Evolutionary conservation across 2,888 invertebrate genomes (phyloP).

Genomic region (Zonitis immaculata): DNA sequence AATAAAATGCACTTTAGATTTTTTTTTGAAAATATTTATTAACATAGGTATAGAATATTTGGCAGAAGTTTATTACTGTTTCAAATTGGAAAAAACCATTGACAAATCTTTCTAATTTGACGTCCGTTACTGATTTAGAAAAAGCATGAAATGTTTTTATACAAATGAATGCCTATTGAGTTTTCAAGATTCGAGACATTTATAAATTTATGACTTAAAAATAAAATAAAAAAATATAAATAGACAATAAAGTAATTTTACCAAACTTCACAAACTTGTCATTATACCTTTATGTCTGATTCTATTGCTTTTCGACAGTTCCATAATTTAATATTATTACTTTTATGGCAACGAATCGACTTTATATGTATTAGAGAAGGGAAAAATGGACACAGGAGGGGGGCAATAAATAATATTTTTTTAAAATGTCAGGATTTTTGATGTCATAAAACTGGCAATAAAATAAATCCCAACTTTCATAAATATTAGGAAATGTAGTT

Average conservation of each 20-base stretch:
- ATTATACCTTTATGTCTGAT: neutral
- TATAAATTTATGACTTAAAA: neutral
- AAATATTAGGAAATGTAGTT: slow-evolving; percentile 17
- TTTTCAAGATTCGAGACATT: neutral
- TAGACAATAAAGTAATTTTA: neutral
- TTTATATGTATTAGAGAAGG: slow-evolving; percentile 4
- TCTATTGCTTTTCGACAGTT: slow-evolving; percentile 10
- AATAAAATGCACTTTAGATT: too few relatives aligned
- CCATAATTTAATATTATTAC: slow-evolving; percentile 9
- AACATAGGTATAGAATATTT: too few relatives aligned
- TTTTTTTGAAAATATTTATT: too few relatives aligned
- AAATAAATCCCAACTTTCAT: slow-evolving; percentile 15
- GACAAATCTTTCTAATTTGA: neutral
- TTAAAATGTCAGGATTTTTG: slow-evolving; percentile 15
- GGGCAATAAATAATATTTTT: slow-evolving; percentile 14
- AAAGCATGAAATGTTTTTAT: neutral
- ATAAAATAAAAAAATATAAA: neutral
- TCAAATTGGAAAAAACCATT: neutral
- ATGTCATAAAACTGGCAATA: slow-evolving; percentile 13
- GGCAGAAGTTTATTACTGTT: neutral
- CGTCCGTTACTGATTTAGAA: neutral
- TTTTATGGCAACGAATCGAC: slow-evolving; percentile 14
- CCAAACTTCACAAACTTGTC: neutral
- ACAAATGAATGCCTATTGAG: neutral
- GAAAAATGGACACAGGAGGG: neutral